Evolutionary conservation across 2,888 invertebrate species (phyloP), one percentile per base, ranked within the genome.

Genomic region (Erynnis tages): DNA sequence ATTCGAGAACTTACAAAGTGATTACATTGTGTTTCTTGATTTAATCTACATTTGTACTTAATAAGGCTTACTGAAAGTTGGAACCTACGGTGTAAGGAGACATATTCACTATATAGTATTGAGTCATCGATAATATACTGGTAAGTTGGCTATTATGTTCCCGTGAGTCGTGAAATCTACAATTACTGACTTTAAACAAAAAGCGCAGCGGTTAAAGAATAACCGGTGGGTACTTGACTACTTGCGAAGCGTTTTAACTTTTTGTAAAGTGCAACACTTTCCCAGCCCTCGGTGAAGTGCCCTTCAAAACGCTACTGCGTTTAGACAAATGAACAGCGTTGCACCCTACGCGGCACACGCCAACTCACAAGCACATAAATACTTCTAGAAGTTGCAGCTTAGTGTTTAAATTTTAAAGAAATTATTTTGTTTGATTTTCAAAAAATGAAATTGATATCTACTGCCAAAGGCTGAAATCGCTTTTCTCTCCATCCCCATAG

Each of bases 251-350:
- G 71, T 82, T 85, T 87, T 86, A 82, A 86, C 82, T 86, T 83
- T 83, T 84, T 79, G 73, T 82, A 82, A 86, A 89, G 84, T 85
- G 88, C 85, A 87, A 88, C 86, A 86, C 83, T 87, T 87, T 88
- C 86, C 86, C 88, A 85, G 82, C 80, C 78, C 76, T 67, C 61
- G 58, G 63, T 53, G 59, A 62, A 82, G 79, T 69, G 79, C 75
- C 78, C 84, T 83, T 73, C 77, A 74, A 70, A 82, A 67, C 64
- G 80, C 79, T 74, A 78, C 81, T 79, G 81, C 86, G 81, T 84
- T 87, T 86, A 87, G 81, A 87, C 86, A 88, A 88, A 88, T 88
- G 88, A 86, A 84, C 85, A 83, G 68, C 79, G 82, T 68, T 76
- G 79, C 82, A 77, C 87, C 87, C 86, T 80, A 66, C 58, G 61